A percentile compares a stretch with the other conserved stretches of the same genome.
Conservation (phyloP, 2,113 vertebrate genomes). For the Lates calcarifer region DNA sequence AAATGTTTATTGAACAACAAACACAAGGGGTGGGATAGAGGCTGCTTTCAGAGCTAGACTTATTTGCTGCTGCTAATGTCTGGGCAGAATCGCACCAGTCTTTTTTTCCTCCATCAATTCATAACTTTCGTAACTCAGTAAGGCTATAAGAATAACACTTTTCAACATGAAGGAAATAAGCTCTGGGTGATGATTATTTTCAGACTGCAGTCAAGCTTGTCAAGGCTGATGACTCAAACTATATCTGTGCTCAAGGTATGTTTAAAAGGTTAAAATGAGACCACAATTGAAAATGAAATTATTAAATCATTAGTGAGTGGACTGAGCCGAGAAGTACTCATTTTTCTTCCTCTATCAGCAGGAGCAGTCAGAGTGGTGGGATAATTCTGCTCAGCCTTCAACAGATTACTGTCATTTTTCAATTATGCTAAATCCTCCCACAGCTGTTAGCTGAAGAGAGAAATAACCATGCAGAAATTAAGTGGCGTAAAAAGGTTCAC, state of each 20-base stretch:
- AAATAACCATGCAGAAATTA: slow-evolving; percentile 41
- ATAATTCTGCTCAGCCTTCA: slow-evolving; percentile 53
- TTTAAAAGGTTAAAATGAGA: slow-evolving; percentile 9
- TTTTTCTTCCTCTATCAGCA: slow-evolving; percentile 37
- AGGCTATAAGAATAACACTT: not conserved
- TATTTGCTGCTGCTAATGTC: not conserved
- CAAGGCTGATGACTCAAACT: not conserved
- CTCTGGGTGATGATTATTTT: not conserved
- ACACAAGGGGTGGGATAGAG: slow-evolving; percentile 32
- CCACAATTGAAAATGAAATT: slow-evolving; percentile 19
- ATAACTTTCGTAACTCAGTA: not conserved
- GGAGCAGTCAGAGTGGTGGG: slow-evolving; percentile 41
- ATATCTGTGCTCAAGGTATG: not conserved
- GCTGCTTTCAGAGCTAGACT: slow-evolving; percentile 16
- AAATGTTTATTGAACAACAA: slow-evolving; percentile 59
- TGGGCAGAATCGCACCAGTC: not conserved
- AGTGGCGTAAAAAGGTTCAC: slow-evolving; percentile 39
- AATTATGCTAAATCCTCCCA: slow-evolving; percentile 65
- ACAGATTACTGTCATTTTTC: slow-evolving; percentile 67
- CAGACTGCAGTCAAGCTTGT: slow-evolving; percentile 4
- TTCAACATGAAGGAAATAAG: slow-evolving; percentile 1
- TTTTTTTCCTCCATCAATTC: not conserved
- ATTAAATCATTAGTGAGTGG: slow-evolving; percentile 23
- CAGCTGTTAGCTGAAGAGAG: slow-evolving; percentile 39
- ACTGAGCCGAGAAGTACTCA: not conserved